A percentile compares a stretch with the other conserved stretches of the same genome.
Evolutionary conservation across 2,888 invertebrate species (phyloP).

Genomic region (Notodonta dromedarius): DNA sequence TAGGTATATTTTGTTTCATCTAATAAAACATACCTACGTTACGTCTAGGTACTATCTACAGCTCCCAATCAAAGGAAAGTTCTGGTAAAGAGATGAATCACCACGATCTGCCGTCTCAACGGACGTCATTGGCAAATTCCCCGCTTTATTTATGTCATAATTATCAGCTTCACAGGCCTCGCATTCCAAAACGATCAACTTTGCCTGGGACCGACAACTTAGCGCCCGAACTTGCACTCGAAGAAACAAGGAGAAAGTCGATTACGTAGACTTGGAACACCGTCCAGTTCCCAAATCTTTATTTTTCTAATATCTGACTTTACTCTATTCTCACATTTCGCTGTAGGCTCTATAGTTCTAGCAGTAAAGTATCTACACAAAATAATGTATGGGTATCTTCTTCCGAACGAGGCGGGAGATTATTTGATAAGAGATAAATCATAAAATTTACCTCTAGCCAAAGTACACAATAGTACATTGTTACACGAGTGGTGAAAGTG

Average conservation of each 20-base stretch:
- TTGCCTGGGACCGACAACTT: slow-evolving; percentile 9
- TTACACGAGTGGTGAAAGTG: too few relatives aligned
- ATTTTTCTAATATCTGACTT: neutral
- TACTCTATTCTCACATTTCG: neutral
- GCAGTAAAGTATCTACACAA: too few relatives aligned
- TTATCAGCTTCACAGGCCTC: slow-evolving; percentile 12
- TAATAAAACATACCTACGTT: neutral
- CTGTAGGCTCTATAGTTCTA: too few relatives aligned
- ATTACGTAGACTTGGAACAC: slow-evolving; percentile 10
- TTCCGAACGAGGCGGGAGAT: neutral
- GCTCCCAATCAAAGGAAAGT: neutral
- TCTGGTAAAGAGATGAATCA: neutral
- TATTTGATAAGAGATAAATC: neutral
- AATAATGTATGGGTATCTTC: too few relatives aligned
- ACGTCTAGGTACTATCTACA: neutral
- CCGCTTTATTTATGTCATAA: slow-evolving; percentile 16
- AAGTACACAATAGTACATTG: too few relatives aligned
- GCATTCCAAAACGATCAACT: slow-evolving; percentile 11
- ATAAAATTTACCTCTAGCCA: too few relatives aligned
- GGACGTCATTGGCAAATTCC: slow-evolving; percentile 8
- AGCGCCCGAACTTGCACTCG: slow-evolving; percentile 15
- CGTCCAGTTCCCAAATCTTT: neutral
- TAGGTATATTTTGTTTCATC: too few relatives aligned
- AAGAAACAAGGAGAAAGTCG: slow-evolving; percentile 10
- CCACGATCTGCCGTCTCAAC: neutral